A percentile compares a stretch with the other conserved stretches of the same genome.
Conservation (phyloP, 2,113 vertebrate genomes). For the Vicugna pacos region DNA sequence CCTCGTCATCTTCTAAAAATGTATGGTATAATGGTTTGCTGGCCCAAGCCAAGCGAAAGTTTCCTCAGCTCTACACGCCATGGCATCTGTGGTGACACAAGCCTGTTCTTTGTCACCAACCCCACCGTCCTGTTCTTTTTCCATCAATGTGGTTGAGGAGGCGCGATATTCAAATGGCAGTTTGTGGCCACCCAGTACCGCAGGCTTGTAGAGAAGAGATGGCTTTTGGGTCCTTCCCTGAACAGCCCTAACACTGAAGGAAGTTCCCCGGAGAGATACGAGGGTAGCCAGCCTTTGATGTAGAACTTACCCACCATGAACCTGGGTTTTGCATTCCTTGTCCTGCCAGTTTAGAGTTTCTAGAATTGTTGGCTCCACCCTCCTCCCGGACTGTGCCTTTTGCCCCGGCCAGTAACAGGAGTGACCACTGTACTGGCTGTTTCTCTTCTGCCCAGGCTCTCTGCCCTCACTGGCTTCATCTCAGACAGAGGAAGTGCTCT, state of each 20-base stretch:
- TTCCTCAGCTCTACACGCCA: neutral
- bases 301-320: neutral
- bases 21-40: neutral
- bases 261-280: neutral
- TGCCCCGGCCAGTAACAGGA: fast-evolving
- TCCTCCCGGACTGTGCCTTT: neutral
- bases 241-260: neutral
- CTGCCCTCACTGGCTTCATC: neutral
- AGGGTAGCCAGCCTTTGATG: neutral
- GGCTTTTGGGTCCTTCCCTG: neutral
- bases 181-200: neutral
- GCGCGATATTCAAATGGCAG: neutral
- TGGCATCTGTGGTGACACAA: neutral
- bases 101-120: neutral
- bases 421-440: neutral
- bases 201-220: neutral
- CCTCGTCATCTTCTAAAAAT: neutral
- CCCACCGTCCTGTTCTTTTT: neutral
- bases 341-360: neutral
- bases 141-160: neutral
- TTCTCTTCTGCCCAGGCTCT: neutral
- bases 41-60: neutral
- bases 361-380: neutral
- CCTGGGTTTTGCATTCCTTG: neutral
- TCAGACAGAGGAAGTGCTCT: neutral